Conservation (phyloP, 2,888 invertebrate genomes). For the Drosophila cracens region DNA sequence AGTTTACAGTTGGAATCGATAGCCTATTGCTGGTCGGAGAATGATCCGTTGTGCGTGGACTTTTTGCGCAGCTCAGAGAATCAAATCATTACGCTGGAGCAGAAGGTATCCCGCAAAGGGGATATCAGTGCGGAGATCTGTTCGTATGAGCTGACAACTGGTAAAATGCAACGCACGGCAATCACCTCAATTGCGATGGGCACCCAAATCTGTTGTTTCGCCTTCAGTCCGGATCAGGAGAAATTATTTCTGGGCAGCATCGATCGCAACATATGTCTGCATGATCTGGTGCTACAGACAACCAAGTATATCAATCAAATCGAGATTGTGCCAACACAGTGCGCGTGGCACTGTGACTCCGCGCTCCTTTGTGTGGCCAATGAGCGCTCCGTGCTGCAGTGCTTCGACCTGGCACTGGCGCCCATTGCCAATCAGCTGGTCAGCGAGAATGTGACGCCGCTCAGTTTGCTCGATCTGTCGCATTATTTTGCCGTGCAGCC, state of each 20-base stretch:
- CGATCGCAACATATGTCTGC: slow-evolving; percentile 92
- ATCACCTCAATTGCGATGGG: slow-evolving; percentile 90
- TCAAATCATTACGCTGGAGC: slow-evolving; percentile 92
- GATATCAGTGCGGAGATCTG: slow-evolving; percentile 91
- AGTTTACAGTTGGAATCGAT: slow-evolving; percentile 90
- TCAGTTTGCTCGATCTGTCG: slow-evolving; percentile 88
- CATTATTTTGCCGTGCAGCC: slow-evolving; percentile 86
- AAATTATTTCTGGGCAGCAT: slow-evolving; percentile 93
- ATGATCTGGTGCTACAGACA: slow-evolving; percentile 90
- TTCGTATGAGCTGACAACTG: slow-evolving; percentile 86
- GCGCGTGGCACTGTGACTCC: slow-evolving; percentile 90
- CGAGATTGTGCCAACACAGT: slow-evolving; percentile 90
- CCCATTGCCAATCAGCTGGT: slow-evolving; percentile 89
- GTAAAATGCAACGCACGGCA: slow-evolving; percentile 88
- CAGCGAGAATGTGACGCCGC: slow-evolving; percentile 88
- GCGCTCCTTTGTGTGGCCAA: slow-evolving; percentile 89
- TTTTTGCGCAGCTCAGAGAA: slow-evolving; percentile 90
- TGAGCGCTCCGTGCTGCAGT: slow-evolving; percentile 90
- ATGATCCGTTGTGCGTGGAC: slow-evolving; percentile 93
- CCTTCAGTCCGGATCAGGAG: slow-evolving; percentile 90
- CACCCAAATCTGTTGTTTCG: slow-evolving; percentile 89
- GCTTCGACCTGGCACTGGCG: slow-evolving; percentile 90
- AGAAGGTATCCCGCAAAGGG: slow-evolving; percentile 90
- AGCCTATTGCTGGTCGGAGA: slow-evolving; percentile 94
- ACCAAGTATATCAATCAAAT: slow-evolving; percentile 90